These are phyloP conservation scores for Myopa testacea DNA, from an alignment of 2,888 invertebrate species.

Conservation along the genomic window DNA sequence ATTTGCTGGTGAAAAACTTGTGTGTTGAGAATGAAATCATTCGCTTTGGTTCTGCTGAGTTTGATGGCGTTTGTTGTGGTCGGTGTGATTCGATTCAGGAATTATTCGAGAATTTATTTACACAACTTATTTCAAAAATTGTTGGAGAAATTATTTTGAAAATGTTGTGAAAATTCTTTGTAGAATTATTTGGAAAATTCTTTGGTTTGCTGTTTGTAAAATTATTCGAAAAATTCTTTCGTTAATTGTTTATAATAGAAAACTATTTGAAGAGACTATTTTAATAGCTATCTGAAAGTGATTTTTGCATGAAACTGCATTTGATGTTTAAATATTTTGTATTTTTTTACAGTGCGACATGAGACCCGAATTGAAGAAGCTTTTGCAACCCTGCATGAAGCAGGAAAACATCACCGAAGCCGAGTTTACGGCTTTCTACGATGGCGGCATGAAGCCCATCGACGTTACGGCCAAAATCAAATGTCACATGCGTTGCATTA, in stretches of 20 bases:
- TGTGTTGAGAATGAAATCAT: slow-evolving; percentile 1
- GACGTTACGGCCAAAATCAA: slow-evolving; percentile 56
- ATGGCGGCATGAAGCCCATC: slow-evolving; percentile 48
- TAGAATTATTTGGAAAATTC: no score
- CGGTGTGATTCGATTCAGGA: neutral
- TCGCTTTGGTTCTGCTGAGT: slow-evolving; percentile 1
- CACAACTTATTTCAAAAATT: neutral
- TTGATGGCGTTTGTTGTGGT: slow-evolving; percentile 18
- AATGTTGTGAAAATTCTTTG: neutral
- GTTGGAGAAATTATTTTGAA: neutral
- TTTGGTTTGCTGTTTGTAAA: neutral
- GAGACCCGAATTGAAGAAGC: neutral
- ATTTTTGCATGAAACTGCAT: no score
- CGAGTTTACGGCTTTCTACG: slow-evolving; percentile 52
- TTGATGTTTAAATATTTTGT: no score
- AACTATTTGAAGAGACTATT: no score
- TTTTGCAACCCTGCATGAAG: slow-evolving; percentile 51
- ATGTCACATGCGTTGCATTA: slow-evolving; percentile 59
- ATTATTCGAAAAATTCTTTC: neutral
- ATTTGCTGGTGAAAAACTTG: neutral
- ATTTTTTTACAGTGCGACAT: neutral
- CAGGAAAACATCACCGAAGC: slow-evolving; percentile 50
- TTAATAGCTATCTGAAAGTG: no score
- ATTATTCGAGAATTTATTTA: neutral
- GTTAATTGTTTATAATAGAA: neutral